These are phyloP conservation scores for Idaea aversata DNA, from an alignment of 2,888 invertebrate species.

Conservation along the genomic window DNA sequence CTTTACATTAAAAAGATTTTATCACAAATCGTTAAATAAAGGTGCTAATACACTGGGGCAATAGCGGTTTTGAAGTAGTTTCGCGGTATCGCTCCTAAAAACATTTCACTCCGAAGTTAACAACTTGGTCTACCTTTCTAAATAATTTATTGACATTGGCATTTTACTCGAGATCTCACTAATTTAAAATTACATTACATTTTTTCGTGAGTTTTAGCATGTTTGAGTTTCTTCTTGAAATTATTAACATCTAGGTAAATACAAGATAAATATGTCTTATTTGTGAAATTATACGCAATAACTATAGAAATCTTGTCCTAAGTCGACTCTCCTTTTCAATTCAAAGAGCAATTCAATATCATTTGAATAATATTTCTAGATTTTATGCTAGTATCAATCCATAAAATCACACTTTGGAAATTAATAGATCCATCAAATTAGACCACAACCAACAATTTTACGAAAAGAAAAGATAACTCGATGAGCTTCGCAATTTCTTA, in stretches of 20 bases:
- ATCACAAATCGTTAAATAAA: too few relatives aligned
- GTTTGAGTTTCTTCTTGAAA: background rate
- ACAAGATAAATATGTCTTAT: background rate
- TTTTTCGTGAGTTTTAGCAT: background rate
- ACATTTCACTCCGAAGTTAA: constrained; percentile 4
- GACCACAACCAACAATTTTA: background rate
- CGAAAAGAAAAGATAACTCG: background rate
- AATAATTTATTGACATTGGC: constrained; percentile 11
- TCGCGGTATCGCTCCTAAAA: background rate
- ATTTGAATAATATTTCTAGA: background rate
- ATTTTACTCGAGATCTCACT: constrained; percentile 4
- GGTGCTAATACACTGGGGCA: too few relatives aligned
- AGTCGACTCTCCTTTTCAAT: background rate
- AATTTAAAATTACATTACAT: constrained; percentile 1
- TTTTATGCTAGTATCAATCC: background rate
- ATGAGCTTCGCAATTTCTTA: background rate
- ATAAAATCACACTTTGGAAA: background rate
- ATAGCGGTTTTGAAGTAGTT: too few relatives aligned
- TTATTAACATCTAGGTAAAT: background rate
- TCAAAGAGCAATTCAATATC: background rate
- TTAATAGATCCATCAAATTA: background rate
- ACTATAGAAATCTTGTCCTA: background rate
- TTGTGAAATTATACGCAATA: background rate
- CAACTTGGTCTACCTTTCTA: constrained; percentile 8
- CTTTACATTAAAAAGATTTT: too few relatives aligned